phyloP scores from a whole-genome alignment of 2,888 invertebrate genomes.

The Scaptodrosophila latifasciaeformis region DNA sequence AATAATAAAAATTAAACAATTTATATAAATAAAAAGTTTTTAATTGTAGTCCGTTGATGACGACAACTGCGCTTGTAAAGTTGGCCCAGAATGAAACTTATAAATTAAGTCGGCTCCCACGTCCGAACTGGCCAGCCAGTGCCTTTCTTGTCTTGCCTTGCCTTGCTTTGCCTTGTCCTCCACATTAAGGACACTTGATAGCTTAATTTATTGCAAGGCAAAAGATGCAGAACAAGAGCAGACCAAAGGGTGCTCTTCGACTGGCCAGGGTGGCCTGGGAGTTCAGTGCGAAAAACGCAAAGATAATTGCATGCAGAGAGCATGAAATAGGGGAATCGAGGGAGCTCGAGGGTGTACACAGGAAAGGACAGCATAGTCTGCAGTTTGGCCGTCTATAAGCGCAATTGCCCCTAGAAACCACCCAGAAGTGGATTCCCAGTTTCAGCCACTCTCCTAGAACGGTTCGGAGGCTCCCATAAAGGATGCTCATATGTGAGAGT shows the following conservation, averaged over 20 bases:
- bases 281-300: background rate
- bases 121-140: conserved; percentile 14
- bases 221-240: conserved; percentile 49
- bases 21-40: conserved; percentile 62
- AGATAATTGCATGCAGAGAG: conserved; percentile 52
- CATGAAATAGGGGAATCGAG: background rate
- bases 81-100: conserved; percentile 30
- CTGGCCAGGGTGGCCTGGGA: no score
- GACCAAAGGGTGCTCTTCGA: background rate
- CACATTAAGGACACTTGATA: conserved; percentile 69
- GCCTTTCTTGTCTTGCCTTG: conserved; percentile 4
- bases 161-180: conserved; percentile 27
- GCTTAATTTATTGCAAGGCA: conserved; percentile 65
- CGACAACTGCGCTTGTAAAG: background rate
- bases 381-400: conserved; percentile 22
- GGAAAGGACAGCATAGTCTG: background rate
- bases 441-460: no score
- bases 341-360: background rate
- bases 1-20: no score
- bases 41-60: conserved; percentile 50
- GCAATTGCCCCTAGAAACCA: no score
- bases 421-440: no score
- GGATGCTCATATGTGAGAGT: no score
- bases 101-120: conserved; percentile 64
- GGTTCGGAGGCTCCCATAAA: no score